Conservation (phyloP, 2,888 invertebrate species). For the Tribolium freemani region DNA sequence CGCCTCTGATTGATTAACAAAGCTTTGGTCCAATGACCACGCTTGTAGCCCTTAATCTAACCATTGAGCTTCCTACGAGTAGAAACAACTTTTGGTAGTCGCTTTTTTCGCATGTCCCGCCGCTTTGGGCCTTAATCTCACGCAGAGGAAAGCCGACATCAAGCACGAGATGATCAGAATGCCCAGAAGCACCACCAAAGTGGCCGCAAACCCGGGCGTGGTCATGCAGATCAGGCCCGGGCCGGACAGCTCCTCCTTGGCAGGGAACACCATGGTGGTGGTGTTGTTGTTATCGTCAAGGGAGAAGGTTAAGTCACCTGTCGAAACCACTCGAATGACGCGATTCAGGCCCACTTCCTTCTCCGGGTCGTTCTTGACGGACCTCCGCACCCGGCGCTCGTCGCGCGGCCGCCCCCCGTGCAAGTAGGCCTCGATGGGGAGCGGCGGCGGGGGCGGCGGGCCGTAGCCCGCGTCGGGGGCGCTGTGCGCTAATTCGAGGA, state of each 20-base stretch:
- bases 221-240: constrained; percentile 90
- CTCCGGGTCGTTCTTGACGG: constrained; percentile 72
- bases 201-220: constrained; percentile 92
- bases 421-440: constrained; percentile 75
- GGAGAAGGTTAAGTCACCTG: constrained; percentile 89
- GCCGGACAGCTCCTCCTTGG: constrained; percentile 70
- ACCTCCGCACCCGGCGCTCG: constrained; percentile 79
- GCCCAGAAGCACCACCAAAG: constrained; percentile 85
- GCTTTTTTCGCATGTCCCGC: constrained; percentile 52
- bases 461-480: constrained; percentile 76
- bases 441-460: constrained; percentile 75
- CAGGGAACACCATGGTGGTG: constrained; percentile 80
- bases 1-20: constrained; percentile 17
- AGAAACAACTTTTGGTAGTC: constrained; percentile 76
- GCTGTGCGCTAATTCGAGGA: constrained; percentile 63
- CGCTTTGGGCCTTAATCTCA: constrained; percentile 77
- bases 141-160: constrained; percentile 87
- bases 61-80: constrained; percentile 69
- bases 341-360: constrained; percentile 91
- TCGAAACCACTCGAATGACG: constrained; percentile 91
- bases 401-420: constrained; percentile 81
- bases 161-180: constrained; percentile 88
- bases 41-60: constrained; percentile 50
- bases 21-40: constrained; percentile 47
- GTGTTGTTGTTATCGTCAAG: constrained; percentile 77